phyloP scores from a whole-genome alignment of 2,797 vertebrate genomes.

The Allobates femoralis region DNA sequence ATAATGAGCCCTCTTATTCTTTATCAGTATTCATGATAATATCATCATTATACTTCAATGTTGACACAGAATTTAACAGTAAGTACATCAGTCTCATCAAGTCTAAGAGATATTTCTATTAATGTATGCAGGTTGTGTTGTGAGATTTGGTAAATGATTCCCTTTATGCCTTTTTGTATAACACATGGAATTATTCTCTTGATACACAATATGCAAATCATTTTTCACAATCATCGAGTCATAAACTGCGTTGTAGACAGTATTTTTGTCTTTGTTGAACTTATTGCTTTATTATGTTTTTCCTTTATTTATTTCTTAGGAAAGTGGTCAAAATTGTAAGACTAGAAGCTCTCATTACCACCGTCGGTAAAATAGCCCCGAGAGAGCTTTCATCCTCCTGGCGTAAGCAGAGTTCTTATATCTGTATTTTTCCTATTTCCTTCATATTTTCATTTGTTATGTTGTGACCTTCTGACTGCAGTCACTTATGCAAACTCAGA shows the following conservation, averaged over 20 bases:
- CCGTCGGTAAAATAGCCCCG: neutral
- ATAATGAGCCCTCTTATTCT: too few relatives aligned
- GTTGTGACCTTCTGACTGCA: conserved; percentile 24
- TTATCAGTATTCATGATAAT: too few relatives aligned
- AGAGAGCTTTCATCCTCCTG: conserved; percentile 7
- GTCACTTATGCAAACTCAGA: conserved; percentile 15
- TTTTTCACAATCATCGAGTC: neutral
- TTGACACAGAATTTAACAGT: too few relatives aligned
- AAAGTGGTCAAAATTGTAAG: conserved; percentile 3
- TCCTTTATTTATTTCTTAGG: neutral
- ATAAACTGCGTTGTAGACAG: neutral
- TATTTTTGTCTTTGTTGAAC: neutral
- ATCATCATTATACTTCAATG: too few relatives aligned
- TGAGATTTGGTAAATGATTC: too few relatives aligned
- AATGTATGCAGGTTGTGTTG: too few relatives aligned
- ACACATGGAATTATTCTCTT: too few relatives aligned
- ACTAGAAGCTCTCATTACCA: conserved; percentile 19
- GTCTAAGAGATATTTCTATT: too few relatives aligned
- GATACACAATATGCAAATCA: neutral
- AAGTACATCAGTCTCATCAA: too few relatives aligned
- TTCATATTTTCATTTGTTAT: conserved; percentile 19
- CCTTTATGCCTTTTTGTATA: too few relatives aligned
- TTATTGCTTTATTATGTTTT: neutral
- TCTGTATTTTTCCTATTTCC: conserved; percentile 3
- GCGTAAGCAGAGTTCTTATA: neutral